These are phyloP conservation scores for Hexactinellida sp. DNA, from an alignment of 37 sponge, comb jelly and placozoan genomes.

Conservation along the genomic window DNA sequence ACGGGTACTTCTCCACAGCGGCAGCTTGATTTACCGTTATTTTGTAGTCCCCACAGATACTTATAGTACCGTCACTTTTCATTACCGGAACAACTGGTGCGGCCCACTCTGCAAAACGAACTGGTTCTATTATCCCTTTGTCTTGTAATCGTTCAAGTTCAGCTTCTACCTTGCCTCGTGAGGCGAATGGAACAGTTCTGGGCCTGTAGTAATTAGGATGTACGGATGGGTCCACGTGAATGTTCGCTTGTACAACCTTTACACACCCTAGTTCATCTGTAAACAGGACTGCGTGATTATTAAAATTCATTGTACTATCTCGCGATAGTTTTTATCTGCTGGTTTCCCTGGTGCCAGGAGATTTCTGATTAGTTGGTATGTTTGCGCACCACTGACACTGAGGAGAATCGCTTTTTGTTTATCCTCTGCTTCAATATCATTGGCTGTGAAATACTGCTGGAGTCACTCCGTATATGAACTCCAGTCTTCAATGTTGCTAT, in stretches of 20 bases:
- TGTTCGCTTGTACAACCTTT: constrained; percentile 5
- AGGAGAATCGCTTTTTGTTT: background rate
- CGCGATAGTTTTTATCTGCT: background rate
- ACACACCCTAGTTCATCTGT: constrained; percentile 23
- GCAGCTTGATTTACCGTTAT: too few species aligned
- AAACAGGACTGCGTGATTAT: constrained; percentile 22
- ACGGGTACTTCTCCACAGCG: too few species aligned
- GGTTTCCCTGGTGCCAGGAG: background rate
- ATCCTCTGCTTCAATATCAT: background rate
- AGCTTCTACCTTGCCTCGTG: constrained; percentile 26
- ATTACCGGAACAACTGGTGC: constrained; percentile 32
- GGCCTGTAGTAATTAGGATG: constrained; percentile 26
- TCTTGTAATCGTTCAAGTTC: constrained; percentile 22
- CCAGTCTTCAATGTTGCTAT: background rate
- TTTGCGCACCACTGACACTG: background rate
- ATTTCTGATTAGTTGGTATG: background rate
- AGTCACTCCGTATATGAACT: background rate
- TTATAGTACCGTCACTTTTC: too few species aligned
- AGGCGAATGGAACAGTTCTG: constrained; percentile 35
- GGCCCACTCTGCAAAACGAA: constrained; percentile 34
- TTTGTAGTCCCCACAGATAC: too few species aligned
- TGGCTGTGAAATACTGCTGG: background rate
- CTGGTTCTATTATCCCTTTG: constrained; percentile 25
- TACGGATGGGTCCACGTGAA: constrained; percentile 22
- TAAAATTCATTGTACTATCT: background rate